Percentiles rank a stretch among this genome's conserved stretches.
Evolutionary conservation across 2,797 vertebrate species (phyloP).

Genomic region (Pelodytes ibericus): DNA sequence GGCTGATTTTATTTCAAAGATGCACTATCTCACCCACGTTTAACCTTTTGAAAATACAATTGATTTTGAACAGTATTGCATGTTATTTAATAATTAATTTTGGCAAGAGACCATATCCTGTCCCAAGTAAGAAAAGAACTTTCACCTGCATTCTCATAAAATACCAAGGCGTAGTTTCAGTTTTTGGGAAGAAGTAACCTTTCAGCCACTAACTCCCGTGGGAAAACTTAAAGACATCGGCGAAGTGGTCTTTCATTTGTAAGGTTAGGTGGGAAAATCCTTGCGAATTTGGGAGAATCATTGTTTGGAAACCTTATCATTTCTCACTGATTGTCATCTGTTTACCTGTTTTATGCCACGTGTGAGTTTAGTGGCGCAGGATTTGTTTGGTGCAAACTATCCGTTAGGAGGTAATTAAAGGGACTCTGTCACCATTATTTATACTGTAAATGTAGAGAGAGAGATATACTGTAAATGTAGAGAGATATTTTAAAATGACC

Average conservation of each 20-base stretch:
- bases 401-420: too few relatives aligned
- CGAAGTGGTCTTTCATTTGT: neutral
- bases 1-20: too few relatives aligned
- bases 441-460: too few relatives aligned
- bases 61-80: too few relatives aligned
- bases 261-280: neutral
- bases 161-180: constrained; percentile 4
- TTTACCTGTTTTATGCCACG: neutral
- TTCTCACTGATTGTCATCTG: neutral
- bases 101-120: neutral
- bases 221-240: neutral
- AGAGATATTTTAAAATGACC: too few relatives aligned
- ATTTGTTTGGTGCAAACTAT: too few relatives aligned
- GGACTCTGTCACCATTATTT: too few relatives aligned
- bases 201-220: constrained; percentile 20
- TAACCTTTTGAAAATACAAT: too few relatives aligned
- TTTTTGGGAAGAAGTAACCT: neutral
- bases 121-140: neutral
- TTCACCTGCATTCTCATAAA: neutral
- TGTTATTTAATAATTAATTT: too few relatives aligned
- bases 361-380: neutral
- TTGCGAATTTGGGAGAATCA: neutral
- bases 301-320: neutral
- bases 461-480: too few relatives aligned
- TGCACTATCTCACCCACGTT: too few relatives aligned